Base-by-base conservation (phyloP, 2,888 invertebrate genomes). In the Pheosia tremula region DNA sequence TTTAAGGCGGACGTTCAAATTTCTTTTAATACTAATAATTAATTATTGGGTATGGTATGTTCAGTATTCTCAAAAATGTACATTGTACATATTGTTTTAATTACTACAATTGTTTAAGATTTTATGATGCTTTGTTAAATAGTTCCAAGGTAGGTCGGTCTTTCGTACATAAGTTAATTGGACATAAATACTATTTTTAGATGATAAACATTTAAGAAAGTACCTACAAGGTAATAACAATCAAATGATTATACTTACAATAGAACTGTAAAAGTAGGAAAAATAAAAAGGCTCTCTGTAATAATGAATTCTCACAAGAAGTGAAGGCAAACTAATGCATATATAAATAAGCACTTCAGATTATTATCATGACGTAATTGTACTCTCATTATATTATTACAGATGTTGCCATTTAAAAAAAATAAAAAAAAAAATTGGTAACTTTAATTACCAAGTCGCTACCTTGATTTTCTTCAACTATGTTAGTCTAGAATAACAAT, bases 331-430 rank as follows among this genome's bases (percentile, higher is more conserved):
- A 53, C 55, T 71, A 66, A 73, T 66, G 62, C 60, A 73, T 65
- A 65, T 64, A 24, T 65, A 65, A 71, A 68, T 68, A 24, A 63
- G 58, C 57, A 71, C 66, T 71, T 71, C 61, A 66, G 57, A 73
- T 66, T 24, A 43, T 62, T 61, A 56, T 64, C 62, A 59, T 74
- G 67, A 71, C 62, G 60, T 67, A 61, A 66, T 65, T 69, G 0
- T 43, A 43, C 7, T 7, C 39, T 3, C 39, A 5, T 7, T 3
- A 5, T 6, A 7, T 9, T 55, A 55, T 64, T 56, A 63, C 38
- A 49, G 63, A 63, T 50, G 61, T 57, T 11, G 41, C n/a, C 8
- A 36, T 52, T n/a, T 0, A 24, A 52, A 24, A 36, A 3, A 43
- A 43, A 43, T 43, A 43, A 43, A 8, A 9, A 9, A 8, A 43